phyloP scores from a whole-genome alignment of 2,888 invertebrate genomes.

The Cyaniris semiargus region DNA sequence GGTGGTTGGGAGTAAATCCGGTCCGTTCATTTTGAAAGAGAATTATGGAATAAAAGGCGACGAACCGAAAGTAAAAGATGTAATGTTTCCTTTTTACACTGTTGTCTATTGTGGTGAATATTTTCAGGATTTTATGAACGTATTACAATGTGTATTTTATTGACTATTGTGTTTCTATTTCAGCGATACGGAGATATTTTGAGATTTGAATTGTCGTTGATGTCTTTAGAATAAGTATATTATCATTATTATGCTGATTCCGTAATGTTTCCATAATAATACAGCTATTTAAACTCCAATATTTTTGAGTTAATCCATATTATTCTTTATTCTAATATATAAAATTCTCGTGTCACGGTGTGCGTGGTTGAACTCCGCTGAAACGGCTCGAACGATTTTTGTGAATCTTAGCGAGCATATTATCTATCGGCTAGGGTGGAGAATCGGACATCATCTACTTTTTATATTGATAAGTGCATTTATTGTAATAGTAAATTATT shows the following conservation, averaged over 20 bases:
- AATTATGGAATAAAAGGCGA: conserved; percentile 55
- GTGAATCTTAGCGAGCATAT: no score
- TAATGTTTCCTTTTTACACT: conserved; percentile 48
- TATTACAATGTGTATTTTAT: conserved; percentile 8
- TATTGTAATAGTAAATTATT: no score
- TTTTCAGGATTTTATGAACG: conserved; percentile 23
- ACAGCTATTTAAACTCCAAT: no score
- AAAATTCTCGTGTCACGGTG: no score
- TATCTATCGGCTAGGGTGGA: no score
- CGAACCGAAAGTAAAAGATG: conserved; percentile 51
- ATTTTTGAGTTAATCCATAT: no score
- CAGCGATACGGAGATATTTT: neutral
- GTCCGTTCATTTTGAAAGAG: conserved; percentile 50
- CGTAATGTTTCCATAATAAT: no score
- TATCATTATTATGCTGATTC: neutral
- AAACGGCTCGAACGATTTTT: no score
- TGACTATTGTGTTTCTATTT: neutral
- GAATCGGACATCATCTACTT: no score
- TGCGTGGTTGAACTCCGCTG: no score
- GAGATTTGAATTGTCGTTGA: neutral
- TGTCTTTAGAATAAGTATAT: neutral
- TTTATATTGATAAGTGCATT: no score
- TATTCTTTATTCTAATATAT: no score
- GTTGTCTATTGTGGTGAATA: conserved; percentile 38
- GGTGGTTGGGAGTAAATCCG: conserved; percentile 51